Evolutionary conservation across 2,113 vertebrate species (phyloP).

Genomic region (Butorides virescens): DNA sequence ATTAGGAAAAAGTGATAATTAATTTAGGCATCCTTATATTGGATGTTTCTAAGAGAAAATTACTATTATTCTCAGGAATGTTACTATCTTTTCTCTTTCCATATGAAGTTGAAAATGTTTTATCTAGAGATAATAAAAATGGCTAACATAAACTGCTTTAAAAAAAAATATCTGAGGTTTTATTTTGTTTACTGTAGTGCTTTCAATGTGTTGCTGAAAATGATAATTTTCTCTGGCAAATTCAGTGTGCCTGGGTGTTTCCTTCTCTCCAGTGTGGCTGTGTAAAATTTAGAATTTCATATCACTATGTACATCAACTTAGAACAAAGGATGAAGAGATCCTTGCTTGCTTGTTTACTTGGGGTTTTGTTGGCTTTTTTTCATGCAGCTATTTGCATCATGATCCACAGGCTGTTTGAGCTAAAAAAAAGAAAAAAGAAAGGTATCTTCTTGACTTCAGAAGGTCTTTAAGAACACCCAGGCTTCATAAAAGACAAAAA

Average conservation of each 20-base stretch:
- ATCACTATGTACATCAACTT: neutral
- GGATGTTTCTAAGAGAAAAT: neutral
- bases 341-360: neutral
- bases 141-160: accelerated
- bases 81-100: neutral
- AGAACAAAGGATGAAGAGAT: neutral
- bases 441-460: neutral
- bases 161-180: neutral
- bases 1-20: neutral
- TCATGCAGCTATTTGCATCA: neutral
- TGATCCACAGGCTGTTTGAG: neutral
- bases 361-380: neutral
- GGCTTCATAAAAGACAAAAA: neutral
- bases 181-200: neutral
- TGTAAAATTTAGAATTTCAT: neutral
- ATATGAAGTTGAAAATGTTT: neutral
- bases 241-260: neutral
- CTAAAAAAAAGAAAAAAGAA: neutral
- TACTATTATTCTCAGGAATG: neutral
- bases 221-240: neutral
- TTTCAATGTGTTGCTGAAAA: neutral
- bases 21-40: neutral
- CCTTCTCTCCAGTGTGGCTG: neutral
- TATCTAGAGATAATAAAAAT: neutral
- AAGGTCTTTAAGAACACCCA: neutral